phyloP scores from a whole-genome alignment of 1,140 invertebrate genomes.

The Ostrea edulis region DNA sequence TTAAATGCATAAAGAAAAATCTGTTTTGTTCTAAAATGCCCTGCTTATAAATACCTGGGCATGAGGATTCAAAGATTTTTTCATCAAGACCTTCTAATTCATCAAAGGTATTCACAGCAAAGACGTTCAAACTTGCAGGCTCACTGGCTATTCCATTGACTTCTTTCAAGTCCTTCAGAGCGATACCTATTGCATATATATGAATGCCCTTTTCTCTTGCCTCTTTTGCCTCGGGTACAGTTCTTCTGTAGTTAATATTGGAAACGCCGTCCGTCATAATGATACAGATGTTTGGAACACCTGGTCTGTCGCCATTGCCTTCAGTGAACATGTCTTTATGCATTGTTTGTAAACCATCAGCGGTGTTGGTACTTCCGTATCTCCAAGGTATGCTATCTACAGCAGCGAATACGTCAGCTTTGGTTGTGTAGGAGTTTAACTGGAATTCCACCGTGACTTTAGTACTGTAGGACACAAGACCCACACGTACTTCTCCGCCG shows the following conservation, averaged over 20 bases:
- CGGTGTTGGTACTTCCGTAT: conserved; percentile 71
- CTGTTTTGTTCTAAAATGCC: too few species aligned
- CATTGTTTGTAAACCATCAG: conserved; percentile 65
- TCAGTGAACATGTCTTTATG: conserved; percentile 61
- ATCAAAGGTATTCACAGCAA: conserved; percentile 63
- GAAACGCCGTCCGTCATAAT: conserved; percentile 73
- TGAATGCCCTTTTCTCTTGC: conserved; percentile 61
- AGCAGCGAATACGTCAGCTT: conserved; percentile 53
- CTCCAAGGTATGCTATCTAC: conserved; percentile 66
- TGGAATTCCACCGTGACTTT: conserved; percentile 62
- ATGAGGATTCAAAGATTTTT: conserved; percentile 63
- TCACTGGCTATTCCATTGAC: conserved; percentile 61
- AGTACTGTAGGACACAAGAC: conserved; percentile 66
- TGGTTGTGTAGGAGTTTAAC: conserved; percentile 42
- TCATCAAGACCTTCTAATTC: conserved; percentile 62
- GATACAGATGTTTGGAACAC: conserved; percentile 66
- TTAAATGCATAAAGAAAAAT: too few species aligned
- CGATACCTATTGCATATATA: conserved; percentile 67
- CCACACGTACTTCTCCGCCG: conserved; percentile 67
- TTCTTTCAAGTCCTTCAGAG: conserved; percentile 58
- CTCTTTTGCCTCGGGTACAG: conserved; percentile 61
- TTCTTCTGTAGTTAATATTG: conserved; percentile 63
- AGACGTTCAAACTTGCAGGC: conserved; percentile 57
- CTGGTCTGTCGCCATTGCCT: conserved; percentile 65
- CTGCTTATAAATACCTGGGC: conserved; percentile 49